Base-by-base conservation (phyloP, 2,113 vertebrate genomes). In the Seriola dumerili region DNA sequence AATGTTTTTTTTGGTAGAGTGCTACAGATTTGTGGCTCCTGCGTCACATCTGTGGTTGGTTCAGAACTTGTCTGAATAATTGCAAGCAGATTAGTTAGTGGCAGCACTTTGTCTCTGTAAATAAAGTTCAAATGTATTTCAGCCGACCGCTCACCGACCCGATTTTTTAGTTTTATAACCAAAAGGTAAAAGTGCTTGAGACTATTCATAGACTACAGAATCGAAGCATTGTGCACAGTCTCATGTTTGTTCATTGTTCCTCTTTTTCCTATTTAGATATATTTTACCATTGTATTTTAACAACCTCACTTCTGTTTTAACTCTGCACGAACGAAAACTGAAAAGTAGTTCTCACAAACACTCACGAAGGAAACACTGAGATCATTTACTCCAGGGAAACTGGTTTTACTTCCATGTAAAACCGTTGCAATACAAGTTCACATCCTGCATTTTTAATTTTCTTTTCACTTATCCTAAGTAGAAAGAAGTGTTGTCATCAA, bases 61-160 rank as follows among this genome's bases (percentile, higher is more conserved):
- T n/a, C 65, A 58, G 40, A 32, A 36, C 50, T 76, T 50, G n/a
- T 71, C 14, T 63, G 32, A 65, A 54, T 4, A 40, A 23, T 66
- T 65, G 5, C 7, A 4, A 58, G 40, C 48, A 40, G 38, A 63
- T 46, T 58, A 25, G 52, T 44, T 86, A 67, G 11, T 46, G 25
- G 42, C 40, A 9, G 40, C 40, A 42, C 40, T 42, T 42, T 46
- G 29, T 67, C 14, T 54, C 68, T 65, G 25, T 46, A 57, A 14
- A 54, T 46, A 25, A 29, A 70, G 58, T 73, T 80, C 14, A 78
- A 21, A 17, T 50, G 4, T 42, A 78, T 68, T 61, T 84, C 50
- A 64, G 65, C 44, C 65, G 21, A 12, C 57, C 25, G 66, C 58
- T 29, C 29, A 29, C 29, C 29, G 29, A 29, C 29, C 29, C 29